Conservation (phyloP, 2,113 vertebrate species). For the Baryphthengus martii region DNA sequence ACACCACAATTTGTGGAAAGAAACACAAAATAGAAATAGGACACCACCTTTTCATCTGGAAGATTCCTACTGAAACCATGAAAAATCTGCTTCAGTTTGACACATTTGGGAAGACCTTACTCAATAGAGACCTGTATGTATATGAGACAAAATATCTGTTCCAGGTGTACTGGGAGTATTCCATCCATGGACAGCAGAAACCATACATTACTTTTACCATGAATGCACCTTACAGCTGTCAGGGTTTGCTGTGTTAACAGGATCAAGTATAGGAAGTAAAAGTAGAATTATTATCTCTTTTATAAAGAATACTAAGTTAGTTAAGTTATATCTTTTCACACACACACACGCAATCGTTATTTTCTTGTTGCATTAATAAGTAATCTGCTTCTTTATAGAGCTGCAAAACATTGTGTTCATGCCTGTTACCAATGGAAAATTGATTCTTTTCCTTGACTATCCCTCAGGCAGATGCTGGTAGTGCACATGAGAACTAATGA, state of each 20-base stretch:
- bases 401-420: not conserved
- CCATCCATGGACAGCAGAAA: not conserved
- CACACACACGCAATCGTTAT: not conserved
- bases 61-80: not conserved
- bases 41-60: not conserved
- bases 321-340: not conserved
- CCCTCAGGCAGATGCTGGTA: not conserved
- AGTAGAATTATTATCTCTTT: not conserved
- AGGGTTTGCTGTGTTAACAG: not conserved
- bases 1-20: not conserved
- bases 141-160: not conserved
- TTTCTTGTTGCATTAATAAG: not conserved
- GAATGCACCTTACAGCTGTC: not conserved
- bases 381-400: not conserved
- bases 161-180: not conserved
- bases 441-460: not conserved
- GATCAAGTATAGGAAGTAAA: not conserved
- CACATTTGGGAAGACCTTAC: not conserved
- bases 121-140: not conserved
- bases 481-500: not conserved
- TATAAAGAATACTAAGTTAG: not conserved
- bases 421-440: not conserved
- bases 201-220: not conserved
- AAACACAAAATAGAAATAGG: not conserved
- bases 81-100: not conserved